These are phyloP conservation scores for Cyrtodaria siliqua DNA, from an alignment of 2,888 invertebrate genomes.

Conservation along the genomic window DNA sequence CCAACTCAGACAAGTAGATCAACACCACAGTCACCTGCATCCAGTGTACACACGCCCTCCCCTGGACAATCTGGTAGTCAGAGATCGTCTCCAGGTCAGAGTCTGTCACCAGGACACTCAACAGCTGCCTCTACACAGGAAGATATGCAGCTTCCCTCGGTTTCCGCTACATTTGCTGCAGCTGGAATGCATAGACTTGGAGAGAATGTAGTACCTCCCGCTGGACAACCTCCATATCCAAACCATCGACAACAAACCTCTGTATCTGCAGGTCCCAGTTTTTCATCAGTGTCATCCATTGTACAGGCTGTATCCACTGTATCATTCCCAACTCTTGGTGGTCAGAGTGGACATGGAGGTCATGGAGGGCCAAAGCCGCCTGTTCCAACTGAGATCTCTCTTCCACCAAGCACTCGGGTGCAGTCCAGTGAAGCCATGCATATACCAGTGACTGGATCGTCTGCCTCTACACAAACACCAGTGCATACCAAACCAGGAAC, in stretches of 20 bases:
- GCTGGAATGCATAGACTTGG: conserved; percentile 61
- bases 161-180: conserved; percentile 63
- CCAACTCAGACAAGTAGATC: conserved; percentile 31
- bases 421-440: conserved; percentile 29
- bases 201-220: conserved; percentile 17
- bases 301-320: conserved; percentile 62
- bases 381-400: conserved; percentile 47
- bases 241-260: conserved; percentile 14
- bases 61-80: conserved; percentile 31
- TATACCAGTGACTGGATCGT: conserved; percentile 20
- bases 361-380: conserved; percentile 13
- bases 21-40: conserved; percentile 41
- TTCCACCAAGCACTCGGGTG: conserved; percentile 49
- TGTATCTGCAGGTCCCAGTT: conserved; percentile 29
- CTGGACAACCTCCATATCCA: conserved; percentile 22
- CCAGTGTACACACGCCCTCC: conserved; percentile 27
- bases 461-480: conserved; percentile 46
- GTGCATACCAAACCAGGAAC: conserved; percentile 16
- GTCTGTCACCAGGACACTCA: conserved; percentile 19
- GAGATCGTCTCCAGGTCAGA: conserved; percentile 39
- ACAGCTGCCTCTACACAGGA: conserved; percentile 15
- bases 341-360: conserved; percentile 8
- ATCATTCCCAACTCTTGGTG: conserved; percentile 46
- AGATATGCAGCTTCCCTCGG: conserved; percentile 58
- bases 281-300: conserved; percentile 61